Percentiles rank a stretch among this genome's conserved stretches.
Conservation (phyloP, 2,888 invertebrate genomes). For the Malthinus flaveolus region DNA sequence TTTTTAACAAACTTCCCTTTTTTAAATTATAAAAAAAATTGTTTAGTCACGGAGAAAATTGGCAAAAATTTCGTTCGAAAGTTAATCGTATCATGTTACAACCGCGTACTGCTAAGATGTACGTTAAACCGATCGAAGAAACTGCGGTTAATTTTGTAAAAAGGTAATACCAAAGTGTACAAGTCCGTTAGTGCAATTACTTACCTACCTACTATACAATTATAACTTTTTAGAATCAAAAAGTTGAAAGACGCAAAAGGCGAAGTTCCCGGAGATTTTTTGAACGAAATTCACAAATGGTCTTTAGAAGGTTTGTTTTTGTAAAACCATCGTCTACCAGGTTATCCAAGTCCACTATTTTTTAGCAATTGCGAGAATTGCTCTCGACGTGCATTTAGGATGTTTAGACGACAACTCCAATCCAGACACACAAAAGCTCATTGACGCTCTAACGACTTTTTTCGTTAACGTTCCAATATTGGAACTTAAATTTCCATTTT, state of each 20-base stretch:
- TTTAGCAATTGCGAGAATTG: constrained; percentile 68
- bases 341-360: no score
- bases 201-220: no score
- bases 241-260: constrained; percentile 58
- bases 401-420: constrained; percentile 62
- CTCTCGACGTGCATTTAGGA: constrained; percentile 66
- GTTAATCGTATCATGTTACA: constrained; percentile 79
- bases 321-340: background rate
- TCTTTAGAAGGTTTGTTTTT: constrained; percentile 68
- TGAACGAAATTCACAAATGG: constrained; percentile 78
- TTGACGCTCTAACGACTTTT: constrained; percentile 69
- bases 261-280: constrained; percentile 68
- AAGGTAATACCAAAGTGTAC: no score
- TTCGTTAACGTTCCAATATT: constrained; percentile 67
- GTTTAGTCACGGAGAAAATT: constrained; percentile 77
- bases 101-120: constrained; percentile 72
- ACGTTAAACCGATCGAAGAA: constrained; percentile 68
- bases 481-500: constrained; percentile 69
- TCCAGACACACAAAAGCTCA: constrained; percentile 63
- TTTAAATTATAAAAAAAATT: background rate
- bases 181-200: no score
- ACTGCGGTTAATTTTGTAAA: constrained; percentile 71
- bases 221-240: constrained; percentile 56
- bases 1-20: constrained; percentile 26
- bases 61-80: constrained; percentile 77